A percentile compares a stretch with the other conserved stretches of the same genome.
phyloP scores from a whole-genome alignment of 2,797 vertebrate species.

The Remorina albescens region DNA sequence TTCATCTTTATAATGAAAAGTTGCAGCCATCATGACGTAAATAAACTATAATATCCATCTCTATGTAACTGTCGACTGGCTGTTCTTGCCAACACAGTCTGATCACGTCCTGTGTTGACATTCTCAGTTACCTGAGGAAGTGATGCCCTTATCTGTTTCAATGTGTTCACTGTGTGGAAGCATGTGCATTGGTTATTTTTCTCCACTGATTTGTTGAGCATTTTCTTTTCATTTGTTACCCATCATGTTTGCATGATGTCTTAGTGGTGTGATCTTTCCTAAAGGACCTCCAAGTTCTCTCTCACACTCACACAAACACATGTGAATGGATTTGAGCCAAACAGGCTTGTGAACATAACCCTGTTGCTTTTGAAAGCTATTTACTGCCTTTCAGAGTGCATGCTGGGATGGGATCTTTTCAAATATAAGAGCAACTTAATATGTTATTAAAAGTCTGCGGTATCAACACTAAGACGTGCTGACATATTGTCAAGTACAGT shows the following conservation, averaged over 20 bases:
- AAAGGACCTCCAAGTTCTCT: conserved; percentile 33
- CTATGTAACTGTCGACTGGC: not conserved
- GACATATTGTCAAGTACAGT: not conserved
- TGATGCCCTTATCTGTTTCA: not conserved
- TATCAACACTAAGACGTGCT: not conserved
- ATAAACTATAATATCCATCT: not conserved
- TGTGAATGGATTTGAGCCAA: conserved; percentile 43
- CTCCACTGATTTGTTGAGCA: too few species aligned
- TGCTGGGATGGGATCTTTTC: not conserved
- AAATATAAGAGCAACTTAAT: not conserved
- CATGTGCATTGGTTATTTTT: not conserved
- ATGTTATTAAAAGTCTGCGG: not conserved
- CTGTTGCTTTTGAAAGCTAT: conserved; percentile 40
- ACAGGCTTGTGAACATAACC: conserved; percentile 40
- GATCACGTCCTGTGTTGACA: not conserved
- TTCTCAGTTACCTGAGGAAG: not conserved
- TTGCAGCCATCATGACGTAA: not conserved
- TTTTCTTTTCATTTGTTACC: too few species aligned
- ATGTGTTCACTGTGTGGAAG: not conserved
- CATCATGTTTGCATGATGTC: conserved; percentile 36
- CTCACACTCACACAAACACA: conserved; percentile 31
- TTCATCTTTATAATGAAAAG: too few species aligned
- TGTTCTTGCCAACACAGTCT: not conserved
- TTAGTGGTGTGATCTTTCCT: conserved; percentile 25
- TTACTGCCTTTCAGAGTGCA: conserved; percentile 9